A percentile compares a stretch with the other conserved stretches of the same genome.
Conservation (phyloP, 2,113 vertebrate genomes). For the Peucedramus taeniatus region DNA sequence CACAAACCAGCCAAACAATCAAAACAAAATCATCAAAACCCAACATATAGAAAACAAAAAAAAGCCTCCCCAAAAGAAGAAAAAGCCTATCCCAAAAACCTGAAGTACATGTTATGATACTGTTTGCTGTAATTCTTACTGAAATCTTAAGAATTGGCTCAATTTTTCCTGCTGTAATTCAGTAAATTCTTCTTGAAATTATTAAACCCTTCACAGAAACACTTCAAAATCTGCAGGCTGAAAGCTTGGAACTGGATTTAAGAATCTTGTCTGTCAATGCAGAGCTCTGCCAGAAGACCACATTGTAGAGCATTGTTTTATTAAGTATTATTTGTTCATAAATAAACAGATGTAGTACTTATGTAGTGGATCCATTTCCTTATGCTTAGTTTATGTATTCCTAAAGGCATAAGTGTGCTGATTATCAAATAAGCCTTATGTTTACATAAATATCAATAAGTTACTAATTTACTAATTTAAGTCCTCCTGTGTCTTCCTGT, state of each 20-base stretch:
- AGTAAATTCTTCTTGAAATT: neutral
- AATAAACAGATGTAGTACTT: conserved; percentile 71
- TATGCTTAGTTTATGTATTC: conserved; percentile 66
- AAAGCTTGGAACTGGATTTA: neutral
- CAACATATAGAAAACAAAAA: neutral
- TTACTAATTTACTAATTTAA: conserved; percentile 54
- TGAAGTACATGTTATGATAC: neutral
- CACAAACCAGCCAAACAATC: neutral
- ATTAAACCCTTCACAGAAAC: neutral
- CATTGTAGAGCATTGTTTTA: conserved; percentile 10
- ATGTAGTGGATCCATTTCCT: conserved; percentile 57
- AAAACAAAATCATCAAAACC: neutral
- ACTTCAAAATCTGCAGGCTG: neutral
- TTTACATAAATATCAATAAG: conserved; percentile 63
- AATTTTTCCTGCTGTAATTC: neutral
- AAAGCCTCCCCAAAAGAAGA: neutral
- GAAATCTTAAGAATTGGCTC: neutral
- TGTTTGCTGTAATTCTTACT: neutral
- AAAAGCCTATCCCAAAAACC: neutral
- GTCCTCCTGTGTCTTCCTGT: conserved; percentile 23
- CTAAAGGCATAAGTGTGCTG: conserved; percentile 69
- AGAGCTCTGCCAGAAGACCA: conserved; percentile 6
- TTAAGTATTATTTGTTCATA: conserved; percentile 49
- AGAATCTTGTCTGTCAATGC: neutral
- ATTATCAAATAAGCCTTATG: conserved; percentile 58